Evolutionary conservation across 1,140 invertebrate species (phyloP), one percentile per base, ranked within the genome.

Genomic region (Hycleus phaleratus): DNA sequence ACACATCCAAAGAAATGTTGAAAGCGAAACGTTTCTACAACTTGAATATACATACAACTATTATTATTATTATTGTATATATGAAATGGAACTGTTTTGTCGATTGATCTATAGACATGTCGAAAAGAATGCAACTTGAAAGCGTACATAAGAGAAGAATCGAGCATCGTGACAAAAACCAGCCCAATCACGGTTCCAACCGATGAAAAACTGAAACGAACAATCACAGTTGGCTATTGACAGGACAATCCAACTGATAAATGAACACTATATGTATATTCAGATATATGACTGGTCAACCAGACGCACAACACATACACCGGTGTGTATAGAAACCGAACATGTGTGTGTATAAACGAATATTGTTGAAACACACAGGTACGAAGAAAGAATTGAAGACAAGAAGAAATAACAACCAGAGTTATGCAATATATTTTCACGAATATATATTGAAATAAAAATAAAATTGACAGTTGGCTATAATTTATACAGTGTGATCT

Each of bases 231-330:
- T 38, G 58, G 49, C 32, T 60, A 63, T 60, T 63, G 61, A 63
- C 61, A 63, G 61, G 48, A 60, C 58, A 63, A 63, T 63, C 50
- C 52, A 44, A 46, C 58, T 63, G 61, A 63, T 63, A 60, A 63
- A 63, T 63, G 61, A 40, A 40, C 45, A 47, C 32, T 50, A 43
- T 24, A 38, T 46, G 46, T 46, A 51, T 59, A 52, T 59, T 46
- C 57, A 45, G 32, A 32, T 32, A 32, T 59, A 56, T 62, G 57
- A 62, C 60, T 62, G 56, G 60, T 49, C 53, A 56, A 45, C 42
- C 43, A 32, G 51, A 54, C 43, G 38, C 44, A 18, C 43, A 38
- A 25, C 43, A 46, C 43, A 46, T 54, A 54, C 51, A 54, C 51
- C 51, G 32, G 51, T 32, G 43, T 42, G 32, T 32, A 5, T 32